Evolutionary conservation across 2,888 invertebrate genomes (phyloP), one percentile per base, ranked within the genome.

Genomic region (Xestia c-nigrum): DNA sequence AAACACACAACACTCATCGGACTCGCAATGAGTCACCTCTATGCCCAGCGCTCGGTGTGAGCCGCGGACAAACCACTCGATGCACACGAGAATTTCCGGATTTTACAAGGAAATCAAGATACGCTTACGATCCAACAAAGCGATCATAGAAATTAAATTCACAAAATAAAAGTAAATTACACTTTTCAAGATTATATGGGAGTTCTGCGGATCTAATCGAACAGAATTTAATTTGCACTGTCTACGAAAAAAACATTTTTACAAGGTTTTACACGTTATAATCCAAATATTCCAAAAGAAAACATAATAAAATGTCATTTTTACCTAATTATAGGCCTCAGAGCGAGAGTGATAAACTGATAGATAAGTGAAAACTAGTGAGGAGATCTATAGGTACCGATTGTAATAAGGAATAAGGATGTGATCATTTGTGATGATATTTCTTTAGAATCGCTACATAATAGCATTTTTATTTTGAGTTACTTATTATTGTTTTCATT

Each of bases 71-170:
- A 57, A 57, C 52, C 65, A 65, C 69, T 70, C 50, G 46, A 10
- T 40, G 50, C 72, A 66, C 72, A 64, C 68, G 75, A 80, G 76
- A 46, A 40, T 84, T 87, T 75, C 80, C 81, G 38, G 68, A 67
- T 72, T 72, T 47, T 67, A 59, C n/a, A 70, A 63, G 55, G 72
- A 76, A 80, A 80, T 79, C 76, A 74, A 83, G 65, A 66, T 59
- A n/a, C 5, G 10, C 38, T 52, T n/a, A 57, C 24, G 57, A 74
- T 66, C 14, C 0, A 43, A 14, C 5, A 40, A 47, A 65, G 52
- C 24, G 16, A 1, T 43, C 21, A 21, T 19, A 16, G 16, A 31
- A 65, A 73, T 24, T 10, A 43, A 12, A 57, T 14, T 55, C 16
- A 19, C 19, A 38, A 46, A 67, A 52, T 47, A 19, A 43, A 24